Base-by-base conservation (phyloP, 1,140 invertebrate species). In the Drosophila busckii region DNA sequence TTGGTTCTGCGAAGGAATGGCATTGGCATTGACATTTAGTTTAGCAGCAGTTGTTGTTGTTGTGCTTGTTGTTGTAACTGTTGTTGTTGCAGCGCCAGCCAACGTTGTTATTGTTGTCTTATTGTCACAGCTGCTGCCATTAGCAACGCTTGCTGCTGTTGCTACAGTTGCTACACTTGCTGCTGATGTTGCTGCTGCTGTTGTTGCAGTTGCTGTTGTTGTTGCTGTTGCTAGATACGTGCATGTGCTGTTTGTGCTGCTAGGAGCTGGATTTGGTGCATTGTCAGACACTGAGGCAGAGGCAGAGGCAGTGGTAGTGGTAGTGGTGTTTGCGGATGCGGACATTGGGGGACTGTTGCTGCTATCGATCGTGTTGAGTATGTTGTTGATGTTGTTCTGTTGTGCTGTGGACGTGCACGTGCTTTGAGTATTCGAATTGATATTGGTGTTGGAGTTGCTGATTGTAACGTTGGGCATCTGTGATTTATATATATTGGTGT, bases 1-100 rank as follows among this genome's bases (percentile, higher is more conserved):
- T 52, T 80, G 68, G 35, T 80, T 80, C 75, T 80, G 75, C 75
- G 75, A 80, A 67, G 73, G 70, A 86, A 85, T 84, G 64, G 78
- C 75, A 83, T 83, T 83, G 62, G 76, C 76, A 84, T 76, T 62
- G 67, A 76, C 78, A 84, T 80, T 84, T 40, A 69, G 46, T 84
- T 84, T 84, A 84, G 67, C 55, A 22, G 52, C 64, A 31, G 68
- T 55, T 45, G 56, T 63, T 65, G 73, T 42, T 44, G 52, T 53
- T 34, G 66, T 34, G 5, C 49, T 52, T 41, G 37, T 37, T 26
- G 50, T 54, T 59, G 48, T 54, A 15, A 31, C 44, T 37, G 22
- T 64, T 31, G 50, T 48, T 42, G 59, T 32, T 41, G 45, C 53
- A 28, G 34, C 35, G 26, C 17, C 58, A 29, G 55, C 44, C 50